These are phyloP conservation scores for silkworm (Bombyx mori) DNA, from an alignment of 1,140 invertebrate species.

Conservation along the genomic window DNA sequence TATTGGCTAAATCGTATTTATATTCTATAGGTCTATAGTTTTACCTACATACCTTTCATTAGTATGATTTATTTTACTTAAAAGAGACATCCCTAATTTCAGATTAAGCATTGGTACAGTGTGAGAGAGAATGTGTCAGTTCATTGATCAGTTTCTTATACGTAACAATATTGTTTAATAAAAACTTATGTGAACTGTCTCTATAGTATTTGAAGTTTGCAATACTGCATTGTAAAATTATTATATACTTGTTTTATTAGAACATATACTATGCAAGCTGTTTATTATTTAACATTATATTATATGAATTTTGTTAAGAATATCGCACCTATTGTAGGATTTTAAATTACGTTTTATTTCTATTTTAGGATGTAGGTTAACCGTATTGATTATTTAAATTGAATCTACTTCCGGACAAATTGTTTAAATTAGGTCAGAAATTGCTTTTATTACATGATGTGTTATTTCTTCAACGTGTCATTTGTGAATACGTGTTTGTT, in stretches of 20 bases:
- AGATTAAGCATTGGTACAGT: constrained; percentile 1
- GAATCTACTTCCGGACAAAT: too few relatives aligned
- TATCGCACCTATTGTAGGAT: too few relatives aligned
- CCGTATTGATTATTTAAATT: too few relatives aligned
- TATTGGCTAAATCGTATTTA: too few relatives aligned
- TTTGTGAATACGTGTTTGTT: too few relatives aligned
- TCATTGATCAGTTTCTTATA: constrained; percentile 33
- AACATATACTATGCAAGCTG: constrained; percentile 6
- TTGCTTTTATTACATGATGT: too few relatives aligned
- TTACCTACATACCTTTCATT: neutral
- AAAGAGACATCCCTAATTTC: neutral
- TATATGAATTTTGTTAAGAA: too few relatives aligned
- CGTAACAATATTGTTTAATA: constrained; percentile 14
- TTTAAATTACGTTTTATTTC: too few relatives aligned
- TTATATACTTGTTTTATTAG: constrained; percentile 5
- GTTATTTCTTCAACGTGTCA: too few relatives aligned
- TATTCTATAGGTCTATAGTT: too few relatives aligned
- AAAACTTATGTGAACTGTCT: constrained; percentile 45
- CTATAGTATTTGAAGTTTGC: constrained; percentile 28
- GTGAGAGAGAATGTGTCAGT: constrained; percentile 9
- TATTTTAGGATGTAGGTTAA: too few relatives aligned
- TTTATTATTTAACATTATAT: neutral
- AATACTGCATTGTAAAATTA: constrained; percentile 29
- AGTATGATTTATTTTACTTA: neutral
- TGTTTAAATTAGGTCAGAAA: too few relatives aligned